Percentiles rank a stretch among this genome's conserved stretches.
phyloP scores from a whole-genome alignment of 2,888 invertebrate species.

The Cyrtodaria siliqua region DNA sequence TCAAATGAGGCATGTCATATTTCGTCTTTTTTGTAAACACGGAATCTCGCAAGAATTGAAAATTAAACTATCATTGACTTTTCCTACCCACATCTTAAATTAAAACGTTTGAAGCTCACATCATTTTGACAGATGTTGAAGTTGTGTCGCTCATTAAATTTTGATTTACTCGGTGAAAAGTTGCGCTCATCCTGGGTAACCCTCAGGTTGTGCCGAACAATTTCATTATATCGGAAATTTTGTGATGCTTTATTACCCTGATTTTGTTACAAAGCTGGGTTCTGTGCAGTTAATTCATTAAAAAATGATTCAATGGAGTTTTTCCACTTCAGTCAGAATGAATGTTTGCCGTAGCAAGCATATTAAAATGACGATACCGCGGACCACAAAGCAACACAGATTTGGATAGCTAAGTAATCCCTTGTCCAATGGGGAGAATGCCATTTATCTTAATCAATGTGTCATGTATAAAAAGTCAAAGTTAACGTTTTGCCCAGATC shows the following conservation, averaged over 20 bases:
- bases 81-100: too few relatives aligned
- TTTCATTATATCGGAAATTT: slow-evolving; percentile 68
- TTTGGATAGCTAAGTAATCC: slow-evolving; percentile 19
- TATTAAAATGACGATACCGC: slow-evolving; percentile 35
- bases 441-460: slow-evolving; percentile 68
- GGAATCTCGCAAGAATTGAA: too few relatives aligned
- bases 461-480: slow-evolving; percentile 50
- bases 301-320: slow-evolving; percentile 53
- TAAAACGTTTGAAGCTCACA: too few relatives aligned
- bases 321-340: slow-evolving; percentile 43
- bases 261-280: slow-evolving; percentile 37
- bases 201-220: slow-evolving; percentile 56
- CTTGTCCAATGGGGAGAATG: slow-evolving; percentile 32
- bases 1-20: too few relatives aligned
- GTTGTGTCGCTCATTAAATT: slow-evolving; percentile 66
- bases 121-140: slow-evolving; percentile 62
- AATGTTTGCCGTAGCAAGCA: slow-evolving; percentile 29
- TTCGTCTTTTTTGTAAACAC: too few relatives aligned
- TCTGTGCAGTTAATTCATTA: slow-evolving; percentile 45
- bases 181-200: slow-evolving; percentile 64
- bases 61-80: too few relatives aligned
- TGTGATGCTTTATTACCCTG: slow-evolving; percentile 63
- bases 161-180: slow-evolving; percentile 58
- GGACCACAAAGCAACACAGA: slow-evolving; percentile 20
- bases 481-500: slow-evolving; percentile 37